These are phyloP conservation scores for Cyrtorhinus lividipennis DNA, from an alignment of 1,140 invertebrate genomes.

Conservation along the genomic window DNA sequence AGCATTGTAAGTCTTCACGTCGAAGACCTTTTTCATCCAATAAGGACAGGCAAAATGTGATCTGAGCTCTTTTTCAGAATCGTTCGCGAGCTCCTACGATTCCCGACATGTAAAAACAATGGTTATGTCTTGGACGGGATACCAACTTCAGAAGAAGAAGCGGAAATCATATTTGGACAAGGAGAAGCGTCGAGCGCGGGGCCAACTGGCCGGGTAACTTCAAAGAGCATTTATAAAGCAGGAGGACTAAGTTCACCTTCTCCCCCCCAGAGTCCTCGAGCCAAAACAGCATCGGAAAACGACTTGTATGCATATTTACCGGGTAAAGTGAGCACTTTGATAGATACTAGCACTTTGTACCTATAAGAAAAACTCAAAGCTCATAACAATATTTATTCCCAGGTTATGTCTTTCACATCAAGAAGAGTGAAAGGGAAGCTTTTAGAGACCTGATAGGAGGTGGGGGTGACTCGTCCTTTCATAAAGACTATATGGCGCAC, in stretches of 20 bases:
- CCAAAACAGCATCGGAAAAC: not conserved
- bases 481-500: not conserved
- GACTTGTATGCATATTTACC: not conserved
- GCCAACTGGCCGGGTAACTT: not conserved
- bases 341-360: no score
- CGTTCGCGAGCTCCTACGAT: not conserved
- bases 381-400: no score
- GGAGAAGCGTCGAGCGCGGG: not conserved
- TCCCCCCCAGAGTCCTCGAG: not conserved
- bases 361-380: no score
- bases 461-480: not conserved
- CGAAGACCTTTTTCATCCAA: no score
- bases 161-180: not conserved
- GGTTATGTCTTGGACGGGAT: not conserved
- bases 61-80: not conserved
- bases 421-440: not conserved
- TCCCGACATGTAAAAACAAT: not conserved
- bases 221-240: no score
- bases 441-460: not conserved
- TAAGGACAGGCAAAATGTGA: not conserved
- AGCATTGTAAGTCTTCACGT: constrained; percentile 2
- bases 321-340: no score
- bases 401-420: not conserved
- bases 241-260: not conserved
- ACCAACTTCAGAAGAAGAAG: not conserved